Base-by-base conservation (phyloP, 2,888 invertebrate genomes). In the Muscina levida region DNA sequence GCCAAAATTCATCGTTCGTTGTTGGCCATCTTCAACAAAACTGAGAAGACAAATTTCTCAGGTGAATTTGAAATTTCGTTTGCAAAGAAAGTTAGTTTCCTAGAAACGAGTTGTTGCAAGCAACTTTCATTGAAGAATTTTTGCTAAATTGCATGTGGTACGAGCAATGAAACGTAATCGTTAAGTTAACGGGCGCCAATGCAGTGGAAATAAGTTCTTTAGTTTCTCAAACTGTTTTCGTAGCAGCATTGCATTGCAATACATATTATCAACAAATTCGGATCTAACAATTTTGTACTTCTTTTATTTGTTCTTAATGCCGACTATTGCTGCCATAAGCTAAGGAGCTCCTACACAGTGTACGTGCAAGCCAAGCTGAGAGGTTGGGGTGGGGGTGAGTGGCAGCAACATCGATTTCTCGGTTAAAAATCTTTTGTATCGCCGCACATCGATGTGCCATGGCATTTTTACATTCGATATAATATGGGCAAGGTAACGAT, bases 171-270 rank as follows among this genome's bases (percentile, higher is more conserved):
- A 80, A 80, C 66, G 80, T 77, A 77, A 80, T 80, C 77, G 80
- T 80, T 77, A 80, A 80, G 73, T 80, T 80, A 51, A 66, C 73
- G 74, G 80, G 80, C 80, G 77, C 80, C 80, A 80, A 80, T 77
- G 77, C 80, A 80, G 80, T 80, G 73, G 77, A 80, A 80, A 80
- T 80, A 80, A 80, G 19, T 77, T 80, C 39, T 79, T 77, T 75
- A 67, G 66, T 67, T 48, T 37, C 31, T 62, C 42, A 42, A 62
- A 62, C 42, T 62, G 53, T 56, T 68, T 42, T 73, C 22, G 22
- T 72, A 71, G 22, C 17, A 59, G 46, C 42, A 65, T 19, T 65
- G 70, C 73, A 80, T 80, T 80, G 71, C 73, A 71, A 80, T 77
- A n/a, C n/a, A n/a, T n/a, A 51, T 62, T 59, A 73, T 71, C 73